Conservation (phyloP, 2,888 invertebrate genomes). For the Julus scanicus region DNA sequence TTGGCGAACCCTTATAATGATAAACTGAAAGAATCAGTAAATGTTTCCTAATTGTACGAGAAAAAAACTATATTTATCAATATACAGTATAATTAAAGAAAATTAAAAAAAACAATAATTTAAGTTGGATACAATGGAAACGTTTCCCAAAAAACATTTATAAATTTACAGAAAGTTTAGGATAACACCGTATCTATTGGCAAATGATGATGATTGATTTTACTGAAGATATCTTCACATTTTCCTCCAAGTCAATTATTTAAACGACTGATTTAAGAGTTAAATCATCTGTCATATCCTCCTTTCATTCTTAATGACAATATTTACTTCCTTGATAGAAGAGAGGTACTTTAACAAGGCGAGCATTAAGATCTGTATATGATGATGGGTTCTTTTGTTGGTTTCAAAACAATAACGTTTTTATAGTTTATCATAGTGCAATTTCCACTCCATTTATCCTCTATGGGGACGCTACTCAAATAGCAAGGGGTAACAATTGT, state of each 20-base stretch:
- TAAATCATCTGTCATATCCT: neutral
- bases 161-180: neutral
- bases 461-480: slow-evolving; percentile 4
- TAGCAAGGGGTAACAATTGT: slow-evolving; percentile 29
- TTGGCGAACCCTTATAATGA: neutral
- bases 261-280: neutral
- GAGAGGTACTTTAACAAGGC: neutral
- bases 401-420: slow-evolving; percentile 9
- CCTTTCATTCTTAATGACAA: neutral
- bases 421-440: slow-evolving; percentile 2
- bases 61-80: no score
- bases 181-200: neutral
- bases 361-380: neutral
- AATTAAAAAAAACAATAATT: no score
- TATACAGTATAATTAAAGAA: no score
- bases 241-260: neutral
- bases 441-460: slow-evolving; percentile 31
- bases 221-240: neutral
- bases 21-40: neutral
- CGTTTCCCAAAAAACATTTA: neutral
- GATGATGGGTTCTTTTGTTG: neutral
- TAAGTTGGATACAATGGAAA: no score
- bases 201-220: neutral
- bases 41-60: neutral
- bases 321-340: neutral